phyloP scores from a whole-genome alignment of 2,888 invertebrate species.

The Elegia similella region DNA sequence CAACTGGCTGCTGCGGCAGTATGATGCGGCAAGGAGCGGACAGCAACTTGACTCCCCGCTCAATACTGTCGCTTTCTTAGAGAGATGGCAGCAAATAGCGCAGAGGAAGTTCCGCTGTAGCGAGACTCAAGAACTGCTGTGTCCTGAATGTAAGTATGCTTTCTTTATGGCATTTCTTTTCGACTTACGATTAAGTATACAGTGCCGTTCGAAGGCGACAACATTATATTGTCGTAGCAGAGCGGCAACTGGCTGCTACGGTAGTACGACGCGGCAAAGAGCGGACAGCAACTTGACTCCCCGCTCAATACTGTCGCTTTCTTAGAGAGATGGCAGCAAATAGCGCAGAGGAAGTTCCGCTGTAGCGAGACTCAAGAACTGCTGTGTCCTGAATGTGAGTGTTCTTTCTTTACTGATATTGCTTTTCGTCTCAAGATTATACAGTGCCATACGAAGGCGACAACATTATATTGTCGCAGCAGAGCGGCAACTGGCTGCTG shows the following conservation, averaged over 20 bases:
- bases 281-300: slow-evolving; percentile 75
- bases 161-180: no score
- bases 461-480: no score
- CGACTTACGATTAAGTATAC: no score
- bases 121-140: no score
- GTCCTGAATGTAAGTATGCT: no score
- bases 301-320: slow-evolving; percentile 88
- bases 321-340: slow-evolving; percentile 58
- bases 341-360: slow-evolving; percentile 38
- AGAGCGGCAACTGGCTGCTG: no score
- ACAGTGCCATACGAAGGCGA: no score
- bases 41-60: slow-evolving; percentile 84
- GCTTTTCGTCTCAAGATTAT: no score
- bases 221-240: slow-evolving; percentile 94
- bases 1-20: no score
- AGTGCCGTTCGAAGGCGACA: slow-evolving; percentile 96
- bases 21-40: slow-evolving; percentile 46
- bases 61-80: slow-evolving; percentile 86
- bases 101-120: slow-evolving; percentile 42
- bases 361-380: slow-evolving; percentile 45
- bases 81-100: slow-evolving; percentile 38
- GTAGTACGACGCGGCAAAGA: no score
- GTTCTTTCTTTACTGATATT: not conserved
- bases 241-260: slow-evolving; percentile 94
- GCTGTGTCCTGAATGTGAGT: slow-evolving; percentile 33